These are phyloP conservation scores for Drosophila austrosaltans DNA, from an alignment of 2,888 invertebrate species.

Conservation along the genomic window DNA sequence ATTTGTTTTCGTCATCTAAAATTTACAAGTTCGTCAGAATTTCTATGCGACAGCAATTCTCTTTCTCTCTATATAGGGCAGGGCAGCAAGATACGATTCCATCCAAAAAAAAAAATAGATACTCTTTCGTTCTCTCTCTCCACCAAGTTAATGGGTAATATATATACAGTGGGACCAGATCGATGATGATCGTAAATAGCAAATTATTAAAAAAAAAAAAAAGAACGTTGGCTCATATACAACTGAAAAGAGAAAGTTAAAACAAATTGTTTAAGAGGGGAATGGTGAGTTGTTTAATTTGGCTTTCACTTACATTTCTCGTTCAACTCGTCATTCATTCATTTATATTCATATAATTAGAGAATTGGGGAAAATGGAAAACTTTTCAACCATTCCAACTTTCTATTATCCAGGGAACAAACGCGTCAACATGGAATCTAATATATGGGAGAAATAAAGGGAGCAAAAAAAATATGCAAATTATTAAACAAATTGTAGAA, in stretches of 20 bases:
- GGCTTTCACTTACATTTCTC: slow-evolving; percentile 38
- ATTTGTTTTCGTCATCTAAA: slow-evolving; percentile 38
- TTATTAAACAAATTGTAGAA: not conserved
- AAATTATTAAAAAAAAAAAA: slow-evolving; percentile 12
- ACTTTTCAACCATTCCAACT: slow-evolving; percentile 21
- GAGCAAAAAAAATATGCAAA: not conserved
- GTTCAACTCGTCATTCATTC: not conserved
- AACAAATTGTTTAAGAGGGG: not conserved
- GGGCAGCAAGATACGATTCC: slow-evolving; percentile 41
- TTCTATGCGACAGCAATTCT: slow-evolving; percentile 69
- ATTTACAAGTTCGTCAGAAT: slow-evolving; percentile 65
- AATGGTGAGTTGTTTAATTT: too few species aligned
- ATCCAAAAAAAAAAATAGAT: too few species aligned
- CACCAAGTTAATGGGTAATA: slow-evolving; percentile 25
- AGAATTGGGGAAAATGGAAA: slow-evolving; percentile 23
- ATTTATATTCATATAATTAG: not conserved
- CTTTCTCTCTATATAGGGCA: slow-evolving; percentile 16
- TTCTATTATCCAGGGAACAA: not conserved
- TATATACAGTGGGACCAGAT: slow-evolving; percentile 53
- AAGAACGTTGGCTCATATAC: slow-evolving; percentile 56
- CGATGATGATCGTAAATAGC: slow-evolving; percentile 25
- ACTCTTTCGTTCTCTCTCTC: not conserved
- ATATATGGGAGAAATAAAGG: too few species aligned
- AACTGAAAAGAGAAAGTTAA: slow-evolving; percentile 48
- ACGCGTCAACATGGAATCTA: slow-evolving; percentile 58